phyloP scores from a whole-genome alignment of 2,113 vertebrate species.

The Dryoscopus gambensis region DNA sequence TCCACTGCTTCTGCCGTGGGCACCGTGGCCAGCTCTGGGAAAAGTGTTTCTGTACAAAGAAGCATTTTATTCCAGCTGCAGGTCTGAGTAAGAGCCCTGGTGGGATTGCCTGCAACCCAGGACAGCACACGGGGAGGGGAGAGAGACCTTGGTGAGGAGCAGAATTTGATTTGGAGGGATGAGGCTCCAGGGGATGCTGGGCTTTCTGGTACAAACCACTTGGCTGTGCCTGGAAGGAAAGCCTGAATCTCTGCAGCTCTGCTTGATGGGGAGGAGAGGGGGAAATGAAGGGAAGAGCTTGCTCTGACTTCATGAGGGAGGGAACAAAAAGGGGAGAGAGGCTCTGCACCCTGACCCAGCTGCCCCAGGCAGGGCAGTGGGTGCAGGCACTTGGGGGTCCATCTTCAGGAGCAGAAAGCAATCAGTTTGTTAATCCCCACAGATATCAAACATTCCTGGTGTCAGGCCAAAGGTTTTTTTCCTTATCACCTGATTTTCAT shows the following conservation, averaged over 20 bases:
- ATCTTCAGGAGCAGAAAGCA: neutral
- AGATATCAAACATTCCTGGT: neutral
- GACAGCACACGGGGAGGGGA: neutral
- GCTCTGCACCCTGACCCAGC: neutral
- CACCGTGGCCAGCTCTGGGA: neutral
- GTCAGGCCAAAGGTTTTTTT: neutral
- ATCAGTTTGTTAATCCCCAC: neutral
- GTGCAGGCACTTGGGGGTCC: neutral
- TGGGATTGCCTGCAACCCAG: neutral
- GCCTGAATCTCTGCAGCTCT: neutral
- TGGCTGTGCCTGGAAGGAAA: neutral
- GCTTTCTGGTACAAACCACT: neutral
- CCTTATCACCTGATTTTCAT: neutral
- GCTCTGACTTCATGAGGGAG: neutral
- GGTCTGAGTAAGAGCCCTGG: neutral
- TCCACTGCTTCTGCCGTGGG: accelerated
- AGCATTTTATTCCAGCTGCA: neutral
- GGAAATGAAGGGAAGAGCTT: neutral
- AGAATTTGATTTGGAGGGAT: neutral
- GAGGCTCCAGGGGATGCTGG: neutral
- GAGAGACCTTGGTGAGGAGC: neutral
- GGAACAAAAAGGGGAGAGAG: neutral
- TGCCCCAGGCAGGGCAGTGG: neutral
- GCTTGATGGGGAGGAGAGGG: neutral
- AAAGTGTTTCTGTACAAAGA: neutral